phyloP scores from a whole-genome alignment of 2,888 invertebrate genomes.

The Koerneria pararmatus region DNA sequence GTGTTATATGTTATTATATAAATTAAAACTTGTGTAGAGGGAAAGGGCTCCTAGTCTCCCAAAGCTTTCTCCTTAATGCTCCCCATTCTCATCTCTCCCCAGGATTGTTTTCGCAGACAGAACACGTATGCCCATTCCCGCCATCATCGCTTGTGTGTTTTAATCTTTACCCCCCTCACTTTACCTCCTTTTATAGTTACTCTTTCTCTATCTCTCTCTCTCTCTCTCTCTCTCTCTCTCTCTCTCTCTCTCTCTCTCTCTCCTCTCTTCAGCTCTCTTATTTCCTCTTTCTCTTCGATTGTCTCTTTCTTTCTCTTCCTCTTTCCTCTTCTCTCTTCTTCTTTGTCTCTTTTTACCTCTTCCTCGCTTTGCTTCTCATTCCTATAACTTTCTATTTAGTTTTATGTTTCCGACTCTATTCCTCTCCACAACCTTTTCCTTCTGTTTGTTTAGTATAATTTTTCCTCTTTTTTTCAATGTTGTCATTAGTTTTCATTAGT shows the following conservation, averaged over 20 bases:
- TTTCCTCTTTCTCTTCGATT: constrained; percentile 4
- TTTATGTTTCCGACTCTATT: not conserved
- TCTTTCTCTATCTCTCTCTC: not conserved
- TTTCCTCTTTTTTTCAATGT: not conserved
- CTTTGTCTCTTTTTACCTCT: not conserved
- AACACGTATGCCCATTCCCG: not conserved
- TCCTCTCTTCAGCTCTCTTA: not conserved
- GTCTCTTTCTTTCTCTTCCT: constrained; percentile 4
- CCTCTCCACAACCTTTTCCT: not conserved
- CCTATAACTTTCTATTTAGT: not conserved
- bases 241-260: not conserved
- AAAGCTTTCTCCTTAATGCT: too few species aligned
- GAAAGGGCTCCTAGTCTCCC: too few species aligned
- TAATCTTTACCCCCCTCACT: not conserved
- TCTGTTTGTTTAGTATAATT: constrained; percentile 1
- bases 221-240: not conserved
- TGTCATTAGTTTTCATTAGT: not conserved
- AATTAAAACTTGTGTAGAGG: too few species aligned
- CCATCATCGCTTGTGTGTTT: not conserved
- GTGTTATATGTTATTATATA: too few species aligned
- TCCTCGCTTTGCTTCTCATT: constrained; percentile 1
- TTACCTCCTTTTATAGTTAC: too few species aligned
- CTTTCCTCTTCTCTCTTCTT: constrained; percentile 8
- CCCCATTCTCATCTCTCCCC: not conserved
- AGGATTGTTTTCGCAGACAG: not conserved